These are phyloP conservation scores for Dendrolimus punctatus DNA, from an alignment of 1,140 invertebrate species.

Conservation along the genomic window DNA sequence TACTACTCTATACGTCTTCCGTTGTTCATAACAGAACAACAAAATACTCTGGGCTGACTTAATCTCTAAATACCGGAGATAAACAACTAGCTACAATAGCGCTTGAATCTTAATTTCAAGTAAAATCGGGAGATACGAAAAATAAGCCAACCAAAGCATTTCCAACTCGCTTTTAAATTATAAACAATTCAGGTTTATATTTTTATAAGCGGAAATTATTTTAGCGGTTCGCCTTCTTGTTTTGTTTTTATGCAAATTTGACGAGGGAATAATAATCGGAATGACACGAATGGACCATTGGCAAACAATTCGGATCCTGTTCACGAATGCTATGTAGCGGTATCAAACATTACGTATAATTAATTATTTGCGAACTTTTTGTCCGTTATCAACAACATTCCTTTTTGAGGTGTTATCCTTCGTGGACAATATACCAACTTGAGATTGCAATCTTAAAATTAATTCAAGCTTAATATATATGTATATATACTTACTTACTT, in stretches of 20 bases:
- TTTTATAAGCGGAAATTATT: conserved; percentile 18
- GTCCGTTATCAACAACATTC: too few relatives aligned
- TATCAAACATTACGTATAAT: neutral
- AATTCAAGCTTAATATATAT: too few relatives aligned
- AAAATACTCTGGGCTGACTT: too few relatives aligned
- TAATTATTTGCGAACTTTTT: conserved; percentile 3
- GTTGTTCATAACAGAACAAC: too few relatives aligned
- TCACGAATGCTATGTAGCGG: too few relatives aligned
- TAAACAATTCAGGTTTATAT: conserved; percentile 14
- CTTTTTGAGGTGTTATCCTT: conserved; percentile 1
- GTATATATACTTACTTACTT: too few relatives aligned
- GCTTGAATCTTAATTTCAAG: neutral
- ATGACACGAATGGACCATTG: conserved; percentile 9
- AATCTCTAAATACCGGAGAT: neutral
- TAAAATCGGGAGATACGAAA: conserved; percentile 6
- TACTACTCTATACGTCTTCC: too few relatives aligned
- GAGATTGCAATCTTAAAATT: neutral
- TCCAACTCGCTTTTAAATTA: conserved; percentile 10
- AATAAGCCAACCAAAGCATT: conserved; percentile 9
- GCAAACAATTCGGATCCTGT: neutral
- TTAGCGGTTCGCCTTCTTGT: conserved; percentile 10
- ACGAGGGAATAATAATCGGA: conserved; percentile 14
- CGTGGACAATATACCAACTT: neutral
- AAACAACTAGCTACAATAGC: conserved; percentile 8
- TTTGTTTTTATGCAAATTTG: conserved; percentile 23